Evolutionary conservation across 2,888 invertebrate genomes (phyloP).

Genomic region (Yponomeuta sedellus): DNA sequence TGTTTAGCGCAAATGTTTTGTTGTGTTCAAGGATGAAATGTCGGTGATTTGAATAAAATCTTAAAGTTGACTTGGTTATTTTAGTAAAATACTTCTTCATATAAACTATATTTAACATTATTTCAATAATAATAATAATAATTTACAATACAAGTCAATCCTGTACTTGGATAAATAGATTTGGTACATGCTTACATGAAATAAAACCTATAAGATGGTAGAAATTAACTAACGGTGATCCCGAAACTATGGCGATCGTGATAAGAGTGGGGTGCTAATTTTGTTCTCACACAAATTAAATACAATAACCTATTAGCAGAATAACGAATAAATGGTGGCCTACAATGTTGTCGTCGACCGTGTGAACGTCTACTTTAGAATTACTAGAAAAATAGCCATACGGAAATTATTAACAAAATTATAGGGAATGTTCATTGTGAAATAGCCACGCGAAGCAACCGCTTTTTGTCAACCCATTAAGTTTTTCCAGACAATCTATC

Average conservation of each 20-base stretch:
- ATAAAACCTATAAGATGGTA: too few species aligned
- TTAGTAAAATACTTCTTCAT: conserved; percentile 5
- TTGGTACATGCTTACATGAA: too few species aligned
- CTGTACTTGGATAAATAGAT: too few species aligned
- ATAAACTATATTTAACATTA: not conserved
- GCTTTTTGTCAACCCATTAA: not conserved
- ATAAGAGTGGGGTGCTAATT: too few species aligned
- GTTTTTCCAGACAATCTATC: not conserved
- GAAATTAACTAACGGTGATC: too few species aligned
- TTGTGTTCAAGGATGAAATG: not conserved
- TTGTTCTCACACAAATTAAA: not conserved
- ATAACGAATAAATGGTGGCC: not conserved
- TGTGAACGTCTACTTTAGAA: not conserved
- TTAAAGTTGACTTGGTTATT: conserved; percentile 2
- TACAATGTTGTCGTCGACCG: not conserved
- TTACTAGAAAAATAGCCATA: not conserved
- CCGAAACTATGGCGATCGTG: too few species aligned
- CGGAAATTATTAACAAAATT: not conserved
- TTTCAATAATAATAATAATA: not conserved
- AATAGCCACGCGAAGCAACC: not conserved
- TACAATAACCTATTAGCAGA: not conserved
- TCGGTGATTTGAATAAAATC: conserved; percentile 8
- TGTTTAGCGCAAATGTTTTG: not conserved
- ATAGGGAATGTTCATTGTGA: not conserved
- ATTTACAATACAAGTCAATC: not conserved